Evolutionary conservation across 2,888 invertebrate genomes (phyloP).

Genomic region (Acheta domesticus): DNA sequence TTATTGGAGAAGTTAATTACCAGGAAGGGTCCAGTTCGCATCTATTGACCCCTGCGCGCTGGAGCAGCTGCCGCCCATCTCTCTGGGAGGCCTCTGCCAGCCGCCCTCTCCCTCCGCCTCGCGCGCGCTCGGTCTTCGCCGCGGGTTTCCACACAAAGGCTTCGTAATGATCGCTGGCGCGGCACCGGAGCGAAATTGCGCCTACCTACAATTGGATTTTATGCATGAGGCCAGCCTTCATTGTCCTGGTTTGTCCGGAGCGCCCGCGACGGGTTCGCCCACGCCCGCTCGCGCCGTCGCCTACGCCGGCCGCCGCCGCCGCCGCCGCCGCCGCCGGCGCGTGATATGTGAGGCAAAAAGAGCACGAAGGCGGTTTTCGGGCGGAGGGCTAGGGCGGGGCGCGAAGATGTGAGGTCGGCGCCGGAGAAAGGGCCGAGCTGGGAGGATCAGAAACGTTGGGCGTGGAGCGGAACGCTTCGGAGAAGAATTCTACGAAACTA

Average conservation of each 20-base stretch:
- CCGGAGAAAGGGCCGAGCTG: neutral
- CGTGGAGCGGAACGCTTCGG: neutral
- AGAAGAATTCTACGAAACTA: neutral
- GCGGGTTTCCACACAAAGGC: neutral
- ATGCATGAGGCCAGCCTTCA: slow-evolving; percentile 7
- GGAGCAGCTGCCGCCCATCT: too few relatives aligned
- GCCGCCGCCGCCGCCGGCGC: neutral
- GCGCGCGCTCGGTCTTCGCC: neutral
- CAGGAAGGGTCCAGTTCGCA: too few relatives aligned
- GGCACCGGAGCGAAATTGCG: slow-evolving; percentile 8
- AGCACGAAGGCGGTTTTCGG: neutral
- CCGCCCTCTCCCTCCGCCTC: neutral
- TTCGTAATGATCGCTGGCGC: neutral
- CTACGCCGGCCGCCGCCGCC: neutral
- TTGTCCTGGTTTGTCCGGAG: neutral
- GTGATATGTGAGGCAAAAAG: neutral
- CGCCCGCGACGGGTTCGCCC: neutral
- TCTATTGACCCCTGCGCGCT: too few relatives aligned
- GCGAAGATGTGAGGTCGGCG: too few relatives aligned
- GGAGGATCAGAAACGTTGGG: neutral
- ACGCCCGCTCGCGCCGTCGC: neutral
- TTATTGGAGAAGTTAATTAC: too few relatives aligned
- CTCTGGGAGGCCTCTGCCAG: too few relatives aligned
- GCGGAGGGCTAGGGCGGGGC: too few relatives aligned
- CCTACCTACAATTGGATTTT: neutral